Evolutionary conservation across 2,113 vertebrate genomes (phyloP).

Genomic region (Fulica atra): DNA sequence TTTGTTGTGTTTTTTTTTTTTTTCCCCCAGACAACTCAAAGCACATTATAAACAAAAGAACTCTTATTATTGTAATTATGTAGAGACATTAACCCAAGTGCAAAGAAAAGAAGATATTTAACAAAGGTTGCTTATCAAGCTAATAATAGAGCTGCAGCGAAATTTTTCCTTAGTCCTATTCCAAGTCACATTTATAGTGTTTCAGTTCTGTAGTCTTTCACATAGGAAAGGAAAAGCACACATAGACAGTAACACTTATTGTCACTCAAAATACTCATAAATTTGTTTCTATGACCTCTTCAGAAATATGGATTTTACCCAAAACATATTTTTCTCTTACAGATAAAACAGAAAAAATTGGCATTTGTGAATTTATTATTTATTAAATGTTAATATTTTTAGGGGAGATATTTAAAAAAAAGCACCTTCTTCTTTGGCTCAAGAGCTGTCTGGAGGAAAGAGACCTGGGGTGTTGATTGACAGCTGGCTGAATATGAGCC

Average conservation of each 20-base stretch:
- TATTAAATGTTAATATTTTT: background rate
- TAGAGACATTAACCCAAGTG: background rate
- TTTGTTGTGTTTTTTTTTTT: background rate
- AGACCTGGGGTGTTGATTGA: too few relatives aligned
- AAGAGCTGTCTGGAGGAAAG: too few relatives aligned
- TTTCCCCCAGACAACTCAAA: background rate
- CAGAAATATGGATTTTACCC: background rate
- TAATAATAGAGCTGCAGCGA: background rate
- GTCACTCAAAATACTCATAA: background rate
- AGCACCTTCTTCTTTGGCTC: too few relatives aligned
- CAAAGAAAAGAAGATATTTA: background rate
- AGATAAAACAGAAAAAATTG: background rate
- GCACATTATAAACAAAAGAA: background rate
- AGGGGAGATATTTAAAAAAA: background rate
- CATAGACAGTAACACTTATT: background rate
- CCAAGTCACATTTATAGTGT: background rate
- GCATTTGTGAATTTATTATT: too few relatives aligned
- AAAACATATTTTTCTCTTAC: background rate
- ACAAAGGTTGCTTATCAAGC: background rate
- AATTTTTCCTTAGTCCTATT: background rate
- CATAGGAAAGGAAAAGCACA: background rate
- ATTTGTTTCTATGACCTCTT: background rate
- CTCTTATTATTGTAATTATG: background rate
- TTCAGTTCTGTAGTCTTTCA: background rate
- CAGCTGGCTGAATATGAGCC: too few relatives aligned